Evolutionary conservation across 2,888 invertebrate species (phyloP).

Genomic region (Ectobius pallidus): DNA sequence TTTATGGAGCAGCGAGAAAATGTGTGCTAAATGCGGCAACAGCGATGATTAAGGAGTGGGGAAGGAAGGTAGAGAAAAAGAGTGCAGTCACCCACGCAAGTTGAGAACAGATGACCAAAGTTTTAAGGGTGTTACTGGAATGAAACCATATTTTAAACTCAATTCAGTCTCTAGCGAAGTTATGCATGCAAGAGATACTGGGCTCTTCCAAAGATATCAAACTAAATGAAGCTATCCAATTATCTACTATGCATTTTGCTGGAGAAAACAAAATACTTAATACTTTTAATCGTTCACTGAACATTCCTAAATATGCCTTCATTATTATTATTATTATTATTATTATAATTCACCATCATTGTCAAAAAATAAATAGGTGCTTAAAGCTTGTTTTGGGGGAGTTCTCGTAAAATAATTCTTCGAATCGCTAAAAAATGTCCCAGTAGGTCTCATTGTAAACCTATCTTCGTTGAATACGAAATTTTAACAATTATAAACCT

Average conservation of each 20-base stretch:
- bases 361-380: no score
- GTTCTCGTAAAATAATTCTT: no score
- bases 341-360: no score
- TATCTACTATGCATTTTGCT: neutral
- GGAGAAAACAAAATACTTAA: neutral
- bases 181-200: neutral
- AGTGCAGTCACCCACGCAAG: conserved; percentile 14
- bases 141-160: conserved; percentile 41
- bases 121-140: conserved; percentile 40
- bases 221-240: neutral
- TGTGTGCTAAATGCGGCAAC: conserved; percentile 34
- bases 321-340: no score
- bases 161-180: conserved; percentile 14
- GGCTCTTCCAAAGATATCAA: neutral
- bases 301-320: no score
- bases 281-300: no score
- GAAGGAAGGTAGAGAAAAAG: conserved; percentile 21
- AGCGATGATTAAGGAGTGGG: conserved; percentile 33
- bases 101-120: conserved; percentile 41
- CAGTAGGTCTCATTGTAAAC: no score
- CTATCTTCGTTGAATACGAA: no score
- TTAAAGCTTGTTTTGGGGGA: no score
- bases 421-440: no score
- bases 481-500: no score
- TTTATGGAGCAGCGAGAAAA: conserved; percentile 36